A percentile compares a stretch with the other conserved stretches of the same genome.
These are phyloP conservation scores for Lepisosteus oculatus DNA, from an alignment of 2,113 vertebrate genomes.

Conservation along the genomic window DNA sequence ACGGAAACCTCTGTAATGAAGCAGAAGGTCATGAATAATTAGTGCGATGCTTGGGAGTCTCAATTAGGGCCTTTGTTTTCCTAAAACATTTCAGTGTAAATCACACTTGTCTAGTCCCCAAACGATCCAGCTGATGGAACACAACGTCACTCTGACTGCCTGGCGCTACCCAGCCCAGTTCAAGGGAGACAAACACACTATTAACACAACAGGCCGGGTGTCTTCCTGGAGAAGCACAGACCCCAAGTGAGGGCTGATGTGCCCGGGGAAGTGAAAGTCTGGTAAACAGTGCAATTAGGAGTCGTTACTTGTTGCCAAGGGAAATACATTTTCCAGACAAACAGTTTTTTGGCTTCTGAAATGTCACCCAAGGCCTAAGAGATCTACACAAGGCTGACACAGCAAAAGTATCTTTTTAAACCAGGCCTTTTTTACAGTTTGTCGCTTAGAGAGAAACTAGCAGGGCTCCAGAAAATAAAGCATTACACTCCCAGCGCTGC, in stretches of 20 bases:
- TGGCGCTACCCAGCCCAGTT: neutral
- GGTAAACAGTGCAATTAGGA: slow-evolving; percentile 67
- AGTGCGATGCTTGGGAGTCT: slow-evolving; percentile 25
- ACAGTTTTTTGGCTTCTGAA: too few relatives aligned
- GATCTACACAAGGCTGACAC: too few relatives aligned
- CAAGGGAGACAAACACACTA: neutral
- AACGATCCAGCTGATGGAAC: neutral
- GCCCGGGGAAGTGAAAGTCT: slow-evolving; percentile 35
- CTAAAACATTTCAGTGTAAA: neutral
- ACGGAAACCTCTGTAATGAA: slow-evolving; percentile 50
- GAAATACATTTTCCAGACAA: slow-evolving; percentile 54
- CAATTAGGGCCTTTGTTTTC: slow-evolving; percentile 37
- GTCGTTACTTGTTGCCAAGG: slow-evolving; percentile 54
- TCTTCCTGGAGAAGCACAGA: neutral
- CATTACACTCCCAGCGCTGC: too few relatives aligned
- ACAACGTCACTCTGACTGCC: neutral
- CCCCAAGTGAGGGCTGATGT: too few relatives aligned
- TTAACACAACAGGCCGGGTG: too few relatives aligned
- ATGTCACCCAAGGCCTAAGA: too few relatives aligned
- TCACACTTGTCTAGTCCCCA: neutral
- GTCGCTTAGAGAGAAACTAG: too few relatives aligned
- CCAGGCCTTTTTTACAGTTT: too few relatives aligned
- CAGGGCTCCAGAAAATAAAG: too few relatives aligned
- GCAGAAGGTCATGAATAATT: slow-evolving; percentile 39
- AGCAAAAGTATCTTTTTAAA: too few relatives aligned